Percentiles rank a stretch among this genome's conserved stretches.
phyloP scores from a whole-genome alignment of 1,140 invertebrate genomes.

The Acromyrmex charruanus region DNA sequence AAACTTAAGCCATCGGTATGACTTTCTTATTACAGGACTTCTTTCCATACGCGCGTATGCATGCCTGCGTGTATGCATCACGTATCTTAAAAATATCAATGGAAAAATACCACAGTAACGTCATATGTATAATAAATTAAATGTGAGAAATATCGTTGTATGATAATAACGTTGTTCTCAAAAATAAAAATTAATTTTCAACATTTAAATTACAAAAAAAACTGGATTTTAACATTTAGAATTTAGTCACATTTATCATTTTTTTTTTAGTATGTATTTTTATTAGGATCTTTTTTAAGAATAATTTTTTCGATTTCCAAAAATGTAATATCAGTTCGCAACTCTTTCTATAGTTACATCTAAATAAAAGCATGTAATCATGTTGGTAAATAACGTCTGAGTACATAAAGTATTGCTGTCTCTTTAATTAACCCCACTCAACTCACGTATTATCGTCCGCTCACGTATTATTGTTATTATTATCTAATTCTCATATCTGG shows the following conservation, averaged over 20 bases:
- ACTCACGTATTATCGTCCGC: slow-evolving; percentile 73
- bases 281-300: not conserved
- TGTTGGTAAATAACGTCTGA: slow-evolving; percentile 65
- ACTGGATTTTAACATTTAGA: slow-evolving; percentile 1
- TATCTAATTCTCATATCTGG: slow-evolving; percentile 58
- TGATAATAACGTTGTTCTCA: not conserved
- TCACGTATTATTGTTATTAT: not conserved
- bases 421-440: slow-evolving; percentile 83
- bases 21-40: slow-evolving; percentile 80
- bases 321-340: not conserved
- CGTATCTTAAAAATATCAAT: slow-evolving; percentile 23
- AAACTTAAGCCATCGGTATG: slow-evolving; percentile 70
- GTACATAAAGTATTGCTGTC: slow-evolving; percentile 74
- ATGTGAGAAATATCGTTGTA: not conserved
- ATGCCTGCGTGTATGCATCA: not conserved
- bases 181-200: not conserved
- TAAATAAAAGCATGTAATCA: slow-evolving; percentile 28
- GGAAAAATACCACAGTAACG: not conserved
- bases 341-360: not conserved
- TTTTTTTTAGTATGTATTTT: not conserved
- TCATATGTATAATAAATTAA: not conserved
- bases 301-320: not conserved
- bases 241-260: not conserved
- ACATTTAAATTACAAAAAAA: not conserved
- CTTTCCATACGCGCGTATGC: slow-evolving; percentile 59